These are phyloP conservation scores for Plagodis pulveraria DNA, from an alignment of 2,888 invertebrate species.

Conservation along the genomic window DNA sequence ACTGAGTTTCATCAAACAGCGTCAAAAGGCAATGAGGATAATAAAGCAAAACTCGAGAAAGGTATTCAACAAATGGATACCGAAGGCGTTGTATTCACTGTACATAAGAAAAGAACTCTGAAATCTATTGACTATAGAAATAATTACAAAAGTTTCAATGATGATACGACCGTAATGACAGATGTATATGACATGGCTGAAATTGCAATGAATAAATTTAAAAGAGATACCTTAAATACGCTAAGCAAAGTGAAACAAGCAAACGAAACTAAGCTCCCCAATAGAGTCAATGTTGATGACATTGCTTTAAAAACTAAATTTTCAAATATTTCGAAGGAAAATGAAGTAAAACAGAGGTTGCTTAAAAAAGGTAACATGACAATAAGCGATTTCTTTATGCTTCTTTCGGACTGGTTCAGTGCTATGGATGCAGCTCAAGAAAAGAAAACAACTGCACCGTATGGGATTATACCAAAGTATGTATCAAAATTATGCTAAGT, in stretches of 20 bases:
- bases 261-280: conserved; percentile 1
- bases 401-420: conserved; percentile 58
- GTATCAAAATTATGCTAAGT: too few relatives aligned
- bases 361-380: conserved; percentile 23
- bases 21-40: not conserved
- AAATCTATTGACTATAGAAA: conserved; percentile 4
- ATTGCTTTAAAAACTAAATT: not conserved
- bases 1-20: not conserved
- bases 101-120: conserved; percentile 9
- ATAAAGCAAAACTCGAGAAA: not conserved
- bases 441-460: not conserved
- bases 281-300: not conserved
- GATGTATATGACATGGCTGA: not conserved
- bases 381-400: conserved; percentile 51
- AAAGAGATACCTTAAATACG: conserved; percentile 4
- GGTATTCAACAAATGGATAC: not conserved
- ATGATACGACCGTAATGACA: not conserved
- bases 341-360: not conserved
- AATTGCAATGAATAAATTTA: not conserved
- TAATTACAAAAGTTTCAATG: not conserved
- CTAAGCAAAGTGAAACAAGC: not conserved
- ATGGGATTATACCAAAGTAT: conserved; percentile 22
- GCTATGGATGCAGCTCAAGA: conserved; percentile 41
- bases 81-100: not conserved
- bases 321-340: not conserved